These are phyloP conservation scores for Falco naumanni DNA, from an alignment of 2,797 vertebrate species.

Conservation along the genomic window DNA sequence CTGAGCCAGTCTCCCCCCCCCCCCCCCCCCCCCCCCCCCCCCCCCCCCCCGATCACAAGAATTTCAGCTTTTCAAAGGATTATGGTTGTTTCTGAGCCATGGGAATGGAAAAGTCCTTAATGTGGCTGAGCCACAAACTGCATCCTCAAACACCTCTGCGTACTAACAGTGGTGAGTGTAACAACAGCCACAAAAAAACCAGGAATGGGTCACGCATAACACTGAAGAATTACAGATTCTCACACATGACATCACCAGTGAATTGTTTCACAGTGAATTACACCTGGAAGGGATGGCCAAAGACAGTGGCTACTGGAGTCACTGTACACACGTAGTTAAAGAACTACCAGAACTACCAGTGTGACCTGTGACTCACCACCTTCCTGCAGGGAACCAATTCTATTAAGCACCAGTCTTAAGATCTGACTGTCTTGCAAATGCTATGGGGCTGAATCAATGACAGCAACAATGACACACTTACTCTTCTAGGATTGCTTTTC, in stretches of 20 bases:
- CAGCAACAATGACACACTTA: neutral
- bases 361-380: neutral
- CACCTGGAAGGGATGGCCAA: neutral
- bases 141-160: neutral
- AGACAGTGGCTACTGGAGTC: fast-evolving
- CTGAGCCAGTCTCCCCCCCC: neutral
- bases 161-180: neutral
- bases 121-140: neutral
- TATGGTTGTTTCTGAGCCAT: neutral
- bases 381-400: neutral
- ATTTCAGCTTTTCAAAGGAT: neutral
- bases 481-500: neutral
- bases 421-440: neutral
- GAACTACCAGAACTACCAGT: neutral
- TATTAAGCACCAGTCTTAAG: neutral
- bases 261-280: neutral
- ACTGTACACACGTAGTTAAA: fast-evolving
- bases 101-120: neutral
- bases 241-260: fast-evolving
- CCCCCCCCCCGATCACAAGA: neutral
- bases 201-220: neutral
- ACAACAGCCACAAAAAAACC: neutral
- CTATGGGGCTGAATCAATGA: neutral
- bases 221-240: neutral
- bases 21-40: no score